Evolutionary conservation across 2,113 vertebrate genomes (phyloP), one percentile per base, ranked within the genome.

Genomic region (Hippopotamus amphibius): DNA sequence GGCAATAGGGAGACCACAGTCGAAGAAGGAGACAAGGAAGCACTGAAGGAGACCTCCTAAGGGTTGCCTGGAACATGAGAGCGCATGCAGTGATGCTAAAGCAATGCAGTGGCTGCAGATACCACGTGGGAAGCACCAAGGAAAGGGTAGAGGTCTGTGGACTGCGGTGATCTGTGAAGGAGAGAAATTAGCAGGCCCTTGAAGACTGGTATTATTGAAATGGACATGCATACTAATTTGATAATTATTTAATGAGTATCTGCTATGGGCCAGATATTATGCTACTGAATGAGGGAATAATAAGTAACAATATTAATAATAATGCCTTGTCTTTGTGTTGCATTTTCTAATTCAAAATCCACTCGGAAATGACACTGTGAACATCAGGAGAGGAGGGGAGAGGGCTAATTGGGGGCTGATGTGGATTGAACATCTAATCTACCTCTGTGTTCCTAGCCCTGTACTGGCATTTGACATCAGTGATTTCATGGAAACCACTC

Each of bases 151-250:
- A 59, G 5, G 41, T 5, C 28, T 57, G 13, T 33, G 11, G 3
- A 21, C 4, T 2, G 3, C 1, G 0, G 46, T 16, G 63, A 88
- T 69, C n/a, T 41, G 0, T 3, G 9, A 30, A 84, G 11, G 12
- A 59, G 17, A 28, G 19, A 72, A 48, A 57, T 59, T 22, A 83
- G 17, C 22, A 85, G 11, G 3, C 5, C 12, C 30, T 57, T 30
- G 57, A 48, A 53, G 5, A 19, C 11, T 61, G 4, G 6, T 15
- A 59, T 50, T 59, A 55, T 19, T 50, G 22, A 82, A 72, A 71
- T 69, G 19, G 37, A 17, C 41, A 48, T 90, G 5, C 8, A 61
- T 30, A 79, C 6, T 14, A 55, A 55, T 43, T 85, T 41, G 68
- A 72, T 76, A 50, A 59, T 61, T 37, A 59, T 43, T 80, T 92